Evolutionary conservation across 1,140 invertebrate species (phyloP), one percentile per base, ranked within the genome.

Genomic region (Psix sp.): DNA sequence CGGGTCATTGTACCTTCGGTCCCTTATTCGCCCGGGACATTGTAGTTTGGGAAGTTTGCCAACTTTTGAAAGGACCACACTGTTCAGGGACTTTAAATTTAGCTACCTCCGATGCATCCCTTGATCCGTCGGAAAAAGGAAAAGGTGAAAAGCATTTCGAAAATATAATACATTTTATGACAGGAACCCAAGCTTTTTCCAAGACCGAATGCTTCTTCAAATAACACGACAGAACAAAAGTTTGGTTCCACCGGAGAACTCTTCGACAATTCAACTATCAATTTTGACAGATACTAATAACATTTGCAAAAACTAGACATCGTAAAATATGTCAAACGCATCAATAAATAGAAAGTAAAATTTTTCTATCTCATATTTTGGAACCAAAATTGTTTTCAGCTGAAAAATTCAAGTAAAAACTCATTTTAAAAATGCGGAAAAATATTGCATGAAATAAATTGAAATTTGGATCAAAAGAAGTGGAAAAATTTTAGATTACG

Each of bases 41-140:
- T 66, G 62, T 57, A 49, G 10, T 36, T 56, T 29, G 62, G 62
- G 62, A 66, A 26, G 62, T 42, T 49, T 57, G 62, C 62, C 62
- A 66, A 57, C 43, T 56, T 66, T 57, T 66, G 18, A 66, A 66
- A 66, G 62, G 62, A 66, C 51, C 45, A 66, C 6, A 18, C 62
- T 56, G 62, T 56, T 66, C 52, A 49, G 62, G 62, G 51, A 66
- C 43, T 57, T 66, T 66, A 66, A 57, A 66, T 66, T 66, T 66
- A 66, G 51, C 16, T 21, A 10, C 21, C 39, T 52, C 18, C 26
- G 15, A 10, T 11, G 17, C 6, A 24, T 21, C 26, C 39, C 52
- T 20, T 43, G 13, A 15, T 1, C 21, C 6, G 10, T 10, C 5
- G 13, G 14, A 16, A 40, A 52, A 43, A 36, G 10, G 20, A 18